Conservation (phyloP, 2,113 vertebrate species). For the Chloropsis hardwickii region DNA sequence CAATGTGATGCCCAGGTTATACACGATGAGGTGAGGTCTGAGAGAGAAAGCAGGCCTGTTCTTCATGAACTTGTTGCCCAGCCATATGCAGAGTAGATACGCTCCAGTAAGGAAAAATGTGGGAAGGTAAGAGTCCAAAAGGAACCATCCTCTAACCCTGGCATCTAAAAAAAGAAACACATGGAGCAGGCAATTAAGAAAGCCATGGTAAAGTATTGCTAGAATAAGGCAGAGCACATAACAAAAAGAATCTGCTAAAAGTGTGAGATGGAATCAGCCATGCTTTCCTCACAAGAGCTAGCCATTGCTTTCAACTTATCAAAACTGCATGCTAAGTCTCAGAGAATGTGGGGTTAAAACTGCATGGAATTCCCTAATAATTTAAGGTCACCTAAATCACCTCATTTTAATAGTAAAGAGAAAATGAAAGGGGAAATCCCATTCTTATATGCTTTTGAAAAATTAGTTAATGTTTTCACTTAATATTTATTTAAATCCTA, state of each 20-base stretch:
- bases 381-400: not conserved
- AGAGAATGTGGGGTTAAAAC: not conserved
- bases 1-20: constrained; percentile 83
- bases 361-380: not conserved
- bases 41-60: constrained; percentile 81
- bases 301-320: not conserved
- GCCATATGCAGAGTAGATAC: constrained; percentile 80
- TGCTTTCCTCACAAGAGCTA: not conserved
- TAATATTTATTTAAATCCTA: not conserved
- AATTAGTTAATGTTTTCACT: not conserved
- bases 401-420: not conserved
- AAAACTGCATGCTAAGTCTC: not conserved
- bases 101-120: constrained; percentile 77
- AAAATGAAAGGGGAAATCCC: not conserved
- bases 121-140: constrained; percentile 87
- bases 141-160: constrained; percentile 85
- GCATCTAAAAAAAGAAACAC: constrained; percentile 74
- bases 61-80: constrained; percentile 84
- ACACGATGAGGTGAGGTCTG: constrained; percentile 78
- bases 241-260: not conserved
- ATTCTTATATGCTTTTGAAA: not conserved
- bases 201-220: not conserved
- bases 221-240: not conserved
- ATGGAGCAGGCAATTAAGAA: not conserved
- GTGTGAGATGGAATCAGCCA: not conserved